Evolutionary conservation across 2,888 invertebrate species (phyloP).

Genomic region (Vandiemenella viatica): DNA sequence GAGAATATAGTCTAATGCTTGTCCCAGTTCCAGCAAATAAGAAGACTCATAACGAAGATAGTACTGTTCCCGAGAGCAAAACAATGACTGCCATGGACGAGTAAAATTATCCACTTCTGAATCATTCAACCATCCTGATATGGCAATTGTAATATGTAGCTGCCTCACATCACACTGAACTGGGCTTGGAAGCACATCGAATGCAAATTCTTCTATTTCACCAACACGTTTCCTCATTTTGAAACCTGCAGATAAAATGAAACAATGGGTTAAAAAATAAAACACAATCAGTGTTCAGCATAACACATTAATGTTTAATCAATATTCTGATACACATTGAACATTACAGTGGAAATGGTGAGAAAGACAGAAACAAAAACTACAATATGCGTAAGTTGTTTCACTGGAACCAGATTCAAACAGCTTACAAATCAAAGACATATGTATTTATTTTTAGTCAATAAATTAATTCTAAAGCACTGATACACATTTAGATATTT

Average conservation of each 20-base stretch:
- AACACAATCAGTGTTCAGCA: background rate
- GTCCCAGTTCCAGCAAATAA: constrained; percentile 40
- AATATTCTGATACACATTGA: too few species aligned
- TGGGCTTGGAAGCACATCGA: constrained; percentile 33
- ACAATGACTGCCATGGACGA: constrained; percentile 39
- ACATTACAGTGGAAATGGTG: too few species aligned
- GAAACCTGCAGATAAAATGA: constrained; percentile 30
- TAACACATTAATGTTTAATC: too few species aligned
- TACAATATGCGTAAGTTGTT: too few species aligned
- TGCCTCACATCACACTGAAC: constrained; percentile 22
- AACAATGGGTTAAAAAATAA: background rate
- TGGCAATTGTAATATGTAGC: constrained; percentile 43
- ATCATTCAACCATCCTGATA: constrained; percentile 48
- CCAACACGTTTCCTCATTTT: constrained; percentile 54
- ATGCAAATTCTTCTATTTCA: constrained; percentile 48
- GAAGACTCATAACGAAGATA: constrained; percentile 44
- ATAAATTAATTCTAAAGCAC: too few species aligned
- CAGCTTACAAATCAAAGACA: too few species aligned
- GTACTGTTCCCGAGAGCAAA: constrained; percentile 45
- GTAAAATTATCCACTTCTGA: constrained; percentile 30
- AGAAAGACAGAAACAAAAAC: too few species aligned
- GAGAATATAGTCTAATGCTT: constrained; percentile 44
- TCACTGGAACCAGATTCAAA: too few species aligned
- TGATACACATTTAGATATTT: too few species aligned
- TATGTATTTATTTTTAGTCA: too few species aligned